Percentiles rank a stretch among this genome's conserved stretches.
Conservation (phyloP, 1,140 invertebrate species). For the Cyclina sinensis region DNA sequence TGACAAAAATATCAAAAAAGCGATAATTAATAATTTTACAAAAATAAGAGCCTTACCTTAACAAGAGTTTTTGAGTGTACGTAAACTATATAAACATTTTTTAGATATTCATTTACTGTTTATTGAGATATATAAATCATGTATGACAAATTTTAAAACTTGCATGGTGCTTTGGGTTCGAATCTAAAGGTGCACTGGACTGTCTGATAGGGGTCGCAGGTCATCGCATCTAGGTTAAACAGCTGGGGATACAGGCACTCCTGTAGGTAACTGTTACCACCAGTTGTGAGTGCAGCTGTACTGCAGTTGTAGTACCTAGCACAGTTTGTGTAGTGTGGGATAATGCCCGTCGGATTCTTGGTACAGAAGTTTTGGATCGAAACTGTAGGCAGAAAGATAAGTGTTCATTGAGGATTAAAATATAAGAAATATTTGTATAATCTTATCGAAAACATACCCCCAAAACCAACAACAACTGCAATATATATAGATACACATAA, state of each 20-base stretch:
- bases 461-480: no score
- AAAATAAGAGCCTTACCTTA: no score
- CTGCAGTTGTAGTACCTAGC: slow-evolving; percentile 79
- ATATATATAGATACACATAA: no score
- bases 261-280: slow-evolving; percentile 71
- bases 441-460: no score
- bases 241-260: slow-evolving; percentile 78
- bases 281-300: slow-evolving; percentile 32
- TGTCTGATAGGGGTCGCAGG: slow-evolving; percentile 69
- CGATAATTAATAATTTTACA: no score
- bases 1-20: no score
- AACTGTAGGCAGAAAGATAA: slow-evolving; percentile 45
- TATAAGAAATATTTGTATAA: no score
- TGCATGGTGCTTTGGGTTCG: slow-evolving; percentile 77
- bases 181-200: slow-evolving; percentile 75
- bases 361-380: slow-evolving; percentile 71
- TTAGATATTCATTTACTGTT: no score
- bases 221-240: slow-evolving; percentile 73
- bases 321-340: slow-evolving; percentile 78
- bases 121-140: neutral
- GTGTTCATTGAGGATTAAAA: no score
- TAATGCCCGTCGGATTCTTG: slow-evolving; percentile 68
- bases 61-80: no score
- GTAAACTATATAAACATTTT: no score
- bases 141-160: slow-evolving; percentile 51